phyloP scores from a whole-genome alignment of 92 coral and sea anemone genomes.

The Isaurus tuberculatus region DNA sequence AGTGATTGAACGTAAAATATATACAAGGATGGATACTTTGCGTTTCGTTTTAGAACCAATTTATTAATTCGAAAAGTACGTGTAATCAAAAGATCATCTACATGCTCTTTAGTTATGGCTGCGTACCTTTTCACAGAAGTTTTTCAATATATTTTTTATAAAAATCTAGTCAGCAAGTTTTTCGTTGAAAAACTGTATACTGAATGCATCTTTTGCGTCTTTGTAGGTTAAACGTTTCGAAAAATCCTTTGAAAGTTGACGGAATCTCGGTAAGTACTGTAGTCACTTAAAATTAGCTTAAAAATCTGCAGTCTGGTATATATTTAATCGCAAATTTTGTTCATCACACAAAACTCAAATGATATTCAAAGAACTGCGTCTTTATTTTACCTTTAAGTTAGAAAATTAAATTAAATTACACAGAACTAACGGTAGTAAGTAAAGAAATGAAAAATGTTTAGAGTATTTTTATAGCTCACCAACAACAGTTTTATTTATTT shows the following conservation, averaged over 20 bases:
- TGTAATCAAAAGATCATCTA: neutral
- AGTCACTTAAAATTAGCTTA: neutral
- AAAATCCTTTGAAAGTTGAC: slow-evolving; percentile 88
- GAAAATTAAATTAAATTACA: too few relatives aligned
- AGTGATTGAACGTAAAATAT: too few relatives aligned
- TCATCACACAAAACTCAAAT: neutral
- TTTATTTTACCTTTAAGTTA: too few relatives aligned
- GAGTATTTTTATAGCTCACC: too few relatives aligned
- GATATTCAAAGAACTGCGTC: neutral
- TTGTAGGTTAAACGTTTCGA: slow-evolving; percentile 83
- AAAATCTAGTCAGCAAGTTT: neutral
- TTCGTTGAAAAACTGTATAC: neutral
- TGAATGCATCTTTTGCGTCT: neutral
- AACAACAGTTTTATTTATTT: too few relatives aligned
- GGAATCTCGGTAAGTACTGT: slow-evolving; percentile 82
- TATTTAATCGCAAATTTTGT: neutral
- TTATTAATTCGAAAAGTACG: neutral
- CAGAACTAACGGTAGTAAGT: too few relatives aligned
- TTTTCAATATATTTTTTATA: neutral
- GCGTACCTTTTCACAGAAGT: neutral
- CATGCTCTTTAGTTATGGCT: too few relatives aligned
- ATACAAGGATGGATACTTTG: too few relatives aligned
- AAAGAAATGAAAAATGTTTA: too few relatives aligned
- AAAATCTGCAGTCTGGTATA: neutral
- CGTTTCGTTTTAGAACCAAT: neutral